phyloP scores from a whole-genome alignment of 2,113 vertebrate species.

The Sarotherodon lohbergeri region DNA sequence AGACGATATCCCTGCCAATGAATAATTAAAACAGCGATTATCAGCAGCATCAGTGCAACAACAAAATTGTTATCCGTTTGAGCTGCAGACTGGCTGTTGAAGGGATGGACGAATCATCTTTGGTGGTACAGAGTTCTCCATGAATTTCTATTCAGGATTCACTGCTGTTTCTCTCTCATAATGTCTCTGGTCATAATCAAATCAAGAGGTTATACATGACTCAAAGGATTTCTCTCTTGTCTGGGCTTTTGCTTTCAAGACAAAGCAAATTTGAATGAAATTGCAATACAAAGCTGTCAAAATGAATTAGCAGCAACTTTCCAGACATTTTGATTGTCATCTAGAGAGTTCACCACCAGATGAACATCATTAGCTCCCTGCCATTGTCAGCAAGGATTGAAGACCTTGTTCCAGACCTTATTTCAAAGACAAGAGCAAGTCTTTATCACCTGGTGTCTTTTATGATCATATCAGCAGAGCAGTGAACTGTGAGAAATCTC shows the following conservation, averaged over 20 bases:
- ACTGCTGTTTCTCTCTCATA: not conserved
- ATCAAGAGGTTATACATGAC: not conserved
- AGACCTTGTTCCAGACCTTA: not conserved
- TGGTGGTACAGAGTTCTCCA: not conserved
- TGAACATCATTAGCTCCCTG: not conserved
- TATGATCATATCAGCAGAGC: constrained; percentile 17
- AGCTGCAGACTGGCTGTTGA: not conserved
- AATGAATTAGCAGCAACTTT: not conserved
- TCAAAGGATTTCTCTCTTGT: not conserved
- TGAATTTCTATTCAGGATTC: not conserved
- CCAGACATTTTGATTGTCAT: not conserved
- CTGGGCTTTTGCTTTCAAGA: not conserved
- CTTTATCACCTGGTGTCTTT: constrained; percentile 23
- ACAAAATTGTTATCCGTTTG: not conserved
- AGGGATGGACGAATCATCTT: not conserved
- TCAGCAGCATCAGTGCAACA: not conserved
- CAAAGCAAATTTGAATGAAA: not conserved
- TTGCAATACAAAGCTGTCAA: not conserved
- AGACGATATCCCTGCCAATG: rapidly evolving
- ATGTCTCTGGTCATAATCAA: not conserved
- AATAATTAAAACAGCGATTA: not conserved
- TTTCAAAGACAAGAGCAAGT: not conserved
- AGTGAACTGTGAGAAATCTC: constrained; percentile 14
- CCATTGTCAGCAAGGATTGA: not conserved
- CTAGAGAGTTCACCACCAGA: not conserved